Conservation (phyloP, 2,888 invertebrate genomes). For the Chloromyia formosa region DNA sequence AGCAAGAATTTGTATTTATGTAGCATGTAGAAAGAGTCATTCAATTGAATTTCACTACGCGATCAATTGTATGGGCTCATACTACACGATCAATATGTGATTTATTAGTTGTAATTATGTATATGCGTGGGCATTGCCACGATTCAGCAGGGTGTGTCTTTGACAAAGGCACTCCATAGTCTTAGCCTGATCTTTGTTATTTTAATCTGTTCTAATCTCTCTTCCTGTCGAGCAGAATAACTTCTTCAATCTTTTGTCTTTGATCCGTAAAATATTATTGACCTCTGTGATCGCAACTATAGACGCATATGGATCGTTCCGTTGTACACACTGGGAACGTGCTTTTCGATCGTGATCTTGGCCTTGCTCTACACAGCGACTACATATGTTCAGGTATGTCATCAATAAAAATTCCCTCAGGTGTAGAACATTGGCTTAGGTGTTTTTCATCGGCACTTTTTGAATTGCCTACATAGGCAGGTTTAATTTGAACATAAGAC, state of each 20-base stretch:
- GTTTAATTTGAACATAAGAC: too few species aligned
- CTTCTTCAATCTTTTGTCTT: slow-evolving; percentile 28
- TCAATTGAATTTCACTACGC: slow-evolving; percentile 33
- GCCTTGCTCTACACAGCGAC: slow-evolving; percentile 9
- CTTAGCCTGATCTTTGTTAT: slow-evolving; percentile 11
- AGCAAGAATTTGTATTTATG: too few species aligned
- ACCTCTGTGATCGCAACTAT: slow-evolving; percentile 8
- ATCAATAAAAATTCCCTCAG: slow-evolving; percentile 20
- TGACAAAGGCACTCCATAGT: slow-evolving; percentile 16
- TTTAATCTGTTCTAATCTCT: slow-evolving; percentile 46
- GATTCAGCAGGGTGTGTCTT: slow-evolving; percentile 47
- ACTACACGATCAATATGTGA: slow-evolving; percentile 46
- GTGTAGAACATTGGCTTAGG: neutral
- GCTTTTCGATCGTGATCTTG: slow-evolving; percentile 18
- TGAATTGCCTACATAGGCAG: too few species aligned
- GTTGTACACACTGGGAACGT: slow-evolving; percentile 2
- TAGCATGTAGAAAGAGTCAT: too few species aligned
- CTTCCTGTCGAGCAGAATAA: slow-evolving; percentile 35
- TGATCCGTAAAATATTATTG: slow-evolving; percentile 39
- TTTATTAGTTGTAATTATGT: slow-evolving; percentile 48
- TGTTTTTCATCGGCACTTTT: neutral
- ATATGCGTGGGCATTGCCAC: slow-evolving; percentile 42
- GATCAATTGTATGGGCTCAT: slow-evolving; percentile 20
- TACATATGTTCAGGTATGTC: slow-evolving; percentile 21
- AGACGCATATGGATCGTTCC: neutral